Conservation (phyloP, 2,797 vertebrate species). For the Microchirus variegatus region DNA sequence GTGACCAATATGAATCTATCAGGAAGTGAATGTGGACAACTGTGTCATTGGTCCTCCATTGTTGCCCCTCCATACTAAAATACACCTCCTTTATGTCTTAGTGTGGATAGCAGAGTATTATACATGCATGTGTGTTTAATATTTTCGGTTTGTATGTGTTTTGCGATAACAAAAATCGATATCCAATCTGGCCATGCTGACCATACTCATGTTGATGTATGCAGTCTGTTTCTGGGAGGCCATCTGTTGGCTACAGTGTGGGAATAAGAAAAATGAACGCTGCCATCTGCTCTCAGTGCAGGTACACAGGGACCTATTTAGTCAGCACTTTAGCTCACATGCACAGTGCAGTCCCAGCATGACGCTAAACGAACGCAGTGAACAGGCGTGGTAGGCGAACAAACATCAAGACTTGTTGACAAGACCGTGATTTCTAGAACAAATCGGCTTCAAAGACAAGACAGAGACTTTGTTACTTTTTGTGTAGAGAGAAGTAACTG, state of each 20-base stretch:
- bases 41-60: too few species aligned
- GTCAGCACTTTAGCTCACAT: slow-evolving; percentile 39
- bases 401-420: too few species aligned
- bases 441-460: too few species aligned
- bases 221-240: slow-evolving; percentile 34
- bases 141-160: too few species aligned
- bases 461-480: neutral
- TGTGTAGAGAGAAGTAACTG: neutral
- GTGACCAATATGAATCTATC: too few species aligned
- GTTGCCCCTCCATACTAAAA: too few species aligned
- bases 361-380: slow-evolving; percentile 9
- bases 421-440: too few species aligned
- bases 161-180: too few species aligned
- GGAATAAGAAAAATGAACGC: slow-evolving; percentile 57
- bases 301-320: slow-evolving; percentile 45
- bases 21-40: too few species aligned
- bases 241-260: slow-evolving; percentile 46
- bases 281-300: slow-evolving; percentile 55
- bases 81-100: too few species aligned
- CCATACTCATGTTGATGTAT: slow-evolving; percentile 36
- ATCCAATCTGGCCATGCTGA: slow-evolving; percentile 1
- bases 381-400: neutral
- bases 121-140: too few species aligned
- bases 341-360: neutral
- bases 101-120: too few species aligned